Percentiles rank a stretch among this genome's conserved stretches.
Evolutionary conservation across 64 coral and sea anemone species (phyloP).

Genomic region (Orbicella faveolata): DNA sequence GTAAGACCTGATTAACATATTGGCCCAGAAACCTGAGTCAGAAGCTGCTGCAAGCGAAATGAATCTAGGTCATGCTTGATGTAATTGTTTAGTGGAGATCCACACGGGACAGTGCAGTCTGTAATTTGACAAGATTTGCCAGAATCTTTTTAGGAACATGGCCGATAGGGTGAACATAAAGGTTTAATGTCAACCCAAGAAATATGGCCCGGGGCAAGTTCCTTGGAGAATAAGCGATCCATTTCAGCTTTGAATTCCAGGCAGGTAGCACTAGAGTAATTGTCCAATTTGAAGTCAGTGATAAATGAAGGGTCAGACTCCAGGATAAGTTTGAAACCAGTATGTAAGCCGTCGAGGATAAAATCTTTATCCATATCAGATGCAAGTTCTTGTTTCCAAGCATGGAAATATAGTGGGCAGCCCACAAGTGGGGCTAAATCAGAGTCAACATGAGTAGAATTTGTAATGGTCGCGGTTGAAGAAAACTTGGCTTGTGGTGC

Average conservation of each 20-base stretch:
- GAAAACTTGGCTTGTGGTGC: too few species aligned
- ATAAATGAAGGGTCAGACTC: neutral
- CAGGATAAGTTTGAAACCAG: conserved; percentile 6
- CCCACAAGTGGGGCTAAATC: too few species aligned
- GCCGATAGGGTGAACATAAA: conserved; percentile 5
- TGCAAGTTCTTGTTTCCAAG: too few species aligned
- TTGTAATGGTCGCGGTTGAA: too few species aligned
- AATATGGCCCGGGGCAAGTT: neutral
- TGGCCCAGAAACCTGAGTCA: too few species aligned
- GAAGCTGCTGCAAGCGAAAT: conserved; percentile 4
- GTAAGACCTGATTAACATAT: too few species aligned
- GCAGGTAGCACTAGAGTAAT: conserved; percentile 11
- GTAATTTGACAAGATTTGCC: neutral
- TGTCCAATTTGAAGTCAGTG: neutral
- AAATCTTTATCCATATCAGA: too few species aligned
- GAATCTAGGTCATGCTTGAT: neutral
- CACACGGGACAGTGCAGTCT: neutral
- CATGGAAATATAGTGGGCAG: too few species aligned
- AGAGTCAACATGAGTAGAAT: too few species aligned
- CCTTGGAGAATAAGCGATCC: neutral
- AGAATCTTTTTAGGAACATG: neutral
- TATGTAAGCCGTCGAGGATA: neutral
- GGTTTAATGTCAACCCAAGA: neutral
- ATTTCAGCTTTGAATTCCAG: neutral
- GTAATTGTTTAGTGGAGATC: neutral